phyloP scores from a whole-genome alignment of 1,140 invertebrate genomes.

The Drosophila parvula region DNA sequence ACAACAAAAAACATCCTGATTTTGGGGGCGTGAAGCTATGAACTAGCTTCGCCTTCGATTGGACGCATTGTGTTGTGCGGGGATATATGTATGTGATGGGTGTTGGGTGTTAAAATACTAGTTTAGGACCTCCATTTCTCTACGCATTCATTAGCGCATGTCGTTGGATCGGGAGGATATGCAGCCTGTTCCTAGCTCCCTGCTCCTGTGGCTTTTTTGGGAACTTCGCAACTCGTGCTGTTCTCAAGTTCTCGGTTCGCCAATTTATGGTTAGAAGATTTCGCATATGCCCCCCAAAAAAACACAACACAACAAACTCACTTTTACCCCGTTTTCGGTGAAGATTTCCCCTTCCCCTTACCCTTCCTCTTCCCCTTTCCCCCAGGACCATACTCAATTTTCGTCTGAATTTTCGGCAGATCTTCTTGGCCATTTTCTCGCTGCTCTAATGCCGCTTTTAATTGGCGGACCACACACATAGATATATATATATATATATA shows the following conservation, averaged over 20 bases:
- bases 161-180: constrained; percentile 30
- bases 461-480: constrained; percentile 72
- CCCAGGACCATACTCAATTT: not conserved
- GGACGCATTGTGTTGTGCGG: constrained; percentile 32
- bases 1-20: not conserved
- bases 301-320: not conserved
- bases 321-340: not conserved
- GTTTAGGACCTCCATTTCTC: constrained; percentile 29
- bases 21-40: constrained; percentile 19
- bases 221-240: constrained; percentile 36
- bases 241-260: constrained; percentile 65
- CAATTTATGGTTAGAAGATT: constrained; percentile 79
- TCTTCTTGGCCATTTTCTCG: constrained; percentile 53
- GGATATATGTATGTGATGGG: not conserved
- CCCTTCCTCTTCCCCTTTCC: not conserved
- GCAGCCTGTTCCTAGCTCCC: constrained; percentile 28
- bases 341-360: too few species aligned
- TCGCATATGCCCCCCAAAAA: constrained; percentile 58
- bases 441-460: constrained; percentile 76
- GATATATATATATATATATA: constrained; percentile 1
- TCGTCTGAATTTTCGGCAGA: constrained; percentile 62
- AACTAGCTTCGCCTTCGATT: constrained; percentile 37
- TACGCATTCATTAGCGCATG: constrained; percentile 69
- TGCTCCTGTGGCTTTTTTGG: constrained; percentile 10
- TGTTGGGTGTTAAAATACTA: constrained; percentile 31